Base-by-base conservation (phyloP, 30 jellyfish, hydroid and myxozoan genomes). In the Pseudorhiza aurosa region DNA sequence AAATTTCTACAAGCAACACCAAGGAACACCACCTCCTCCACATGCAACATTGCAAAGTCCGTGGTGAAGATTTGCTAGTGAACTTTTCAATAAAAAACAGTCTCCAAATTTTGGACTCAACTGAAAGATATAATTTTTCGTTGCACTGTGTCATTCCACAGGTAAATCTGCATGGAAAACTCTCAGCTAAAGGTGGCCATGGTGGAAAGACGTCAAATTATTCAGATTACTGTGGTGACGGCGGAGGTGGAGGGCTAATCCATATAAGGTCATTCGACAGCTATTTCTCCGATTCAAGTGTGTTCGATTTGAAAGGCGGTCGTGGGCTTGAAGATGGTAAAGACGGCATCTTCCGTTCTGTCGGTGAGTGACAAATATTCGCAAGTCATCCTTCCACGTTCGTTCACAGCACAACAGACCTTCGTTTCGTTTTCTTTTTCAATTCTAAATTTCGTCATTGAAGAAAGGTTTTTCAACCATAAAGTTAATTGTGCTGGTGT, bases 211-310 rank as follows among this genome's bases (percentile, higher is more conserved):
- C 77, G 2, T 42, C 67, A 18, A 62, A 63, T 35, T 30, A 29
- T 39, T 57, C 90, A n/a, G 76, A 67, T 53, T 72, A 74, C 80
- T 90, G 97, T 36, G 93, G 94, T 6, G 93, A 90, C 37, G 97
- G 97, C 3, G 97, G 97, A 8, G 88, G 93, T 2, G 97, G 97
- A 1, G 97, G 97, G 3, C 39, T 90, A 14, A 65, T 90, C 9
- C 29, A 18, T 17, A 21, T 90, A 14, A 75, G 70, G 25, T 77
- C 94, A 9, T 17, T n/a, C 6, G 53, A 50, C 4, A 14, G 64
- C 27, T 30, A 1, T 2, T 25, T 17, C 15, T 69, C 84, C 17
- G 35, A 33, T 51, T 26, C 50, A 15, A 35, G 76, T 32, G 29
- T 31, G 0, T 4, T 56, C 45, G 21, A 33, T 37, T 87, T 71